Conservation (phyloP, 1,140 invertebrate genomes). For the Lordiphosa mommai region DNA sequence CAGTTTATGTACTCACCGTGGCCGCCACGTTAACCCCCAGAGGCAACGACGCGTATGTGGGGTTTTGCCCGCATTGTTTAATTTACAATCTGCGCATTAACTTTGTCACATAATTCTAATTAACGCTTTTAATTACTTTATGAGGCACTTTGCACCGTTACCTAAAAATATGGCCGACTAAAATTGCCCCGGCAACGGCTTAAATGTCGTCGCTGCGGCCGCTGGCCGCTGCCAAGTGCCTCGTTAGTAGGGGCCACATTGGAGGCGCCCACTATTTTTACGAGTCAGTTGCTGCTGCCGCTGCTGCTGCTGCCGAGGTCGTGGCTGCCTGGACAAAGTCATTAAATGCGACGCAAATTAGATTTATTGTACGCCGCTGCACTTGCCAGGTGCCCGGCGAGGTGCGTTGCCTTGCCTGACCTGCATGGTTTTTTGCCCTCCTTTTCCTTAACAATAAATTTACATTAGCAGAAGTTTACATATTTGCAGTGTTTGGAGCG, state of each 20-base stretch:
- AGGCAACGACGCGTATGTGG: constrained; percentile 11
- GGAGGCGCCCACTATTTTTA: constrained; percentile 52
- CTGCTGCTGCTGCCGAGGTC: constrained; percentile 28
- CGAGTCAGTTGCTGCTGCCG: constrained; percentile 29
- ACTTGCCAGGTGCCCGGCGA: constrained; percentile 53
- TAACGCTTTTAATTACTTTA: constrained; percentile 77
- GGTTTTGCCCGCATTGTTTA: constrained; percentile 58
- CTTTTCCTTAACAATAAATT: constrained; percentile 76
- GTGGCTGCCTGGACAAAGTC: constrained; percentile 65
- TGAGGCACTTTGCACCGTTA: constrained; percentile 69
- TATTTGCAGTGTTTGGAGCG: constrained; percentile 69
- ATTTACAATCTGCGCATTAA: constrained; percentile 77
- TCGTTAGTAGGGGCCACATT: constrained; percentile 57
- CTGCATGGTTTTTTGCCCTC: constrained; percentile 26
- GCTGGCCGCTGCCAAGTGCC: constrained; percentile 47
- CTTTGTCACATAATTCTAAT: constrained; percentile 78
- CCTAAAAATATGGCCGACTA: constrained; percentile 70
- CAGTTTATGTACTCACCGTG: constrained; percentile 18
- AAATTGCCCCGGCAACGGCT: constrained; percentile 66
- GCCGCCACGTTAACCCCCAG: constrained; percentile 29
- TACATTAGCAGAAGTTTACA: constrained; percentile 76
- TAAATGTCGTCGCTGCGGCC: constrained; percentile 52
- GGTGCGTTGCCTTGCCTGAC: constrained; percentile 30
- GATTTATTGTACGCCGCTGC: constrained; percentile 76
- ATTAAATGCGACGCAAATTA: constrained; percentile 79